A percentile compares a stretch with the other conserved stretches of the same genome.
These are phyloP conservation scores for Autographa pulchrina DNA, from an alignment of 2,888 invertebrate species.

Conservation along the genomic window DNA sequence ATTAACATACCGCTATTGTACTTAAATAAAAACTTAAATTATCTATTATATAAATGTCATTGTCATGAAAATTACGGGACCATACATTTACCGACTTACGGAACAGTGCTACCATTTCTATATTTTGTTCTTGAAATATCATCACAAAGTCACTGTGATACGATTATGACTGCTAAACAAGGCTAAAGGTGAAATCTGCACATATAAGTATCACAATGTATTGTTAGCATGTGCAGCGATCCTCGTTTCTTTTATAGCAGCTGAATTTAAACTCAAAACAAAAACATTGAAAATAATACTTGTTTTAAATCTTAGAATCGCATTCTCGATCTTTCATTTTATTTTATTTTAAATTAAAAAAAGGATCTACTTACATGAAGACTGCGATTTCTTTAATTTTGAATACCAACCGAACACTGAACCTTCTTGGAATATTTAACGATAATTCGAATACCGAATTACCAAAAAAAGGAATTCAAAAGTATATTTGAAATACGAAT, in stretches of 20 bases:
- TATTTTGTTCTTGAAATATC: background rate
- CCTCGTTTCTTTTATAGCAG: slow-evolving; percentile 1
- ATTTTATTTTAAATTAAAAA: slow-evolving; percentile 22
- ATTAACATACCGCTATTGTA: background rate
- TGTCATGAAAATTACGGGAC: background rate
- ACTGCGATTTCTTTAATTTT: slow-evolving; percentile 28
- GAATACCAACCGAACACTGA: slow-evolving; percentile 18
- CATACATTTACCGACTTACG: background rate
- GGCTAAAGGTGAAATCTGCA: slow-evolving; percentile 35
- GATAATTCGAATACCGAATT: slow-evolving; percentile 15
- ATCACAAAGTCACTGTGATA: background rate
- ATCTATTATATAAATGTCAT: background rate
- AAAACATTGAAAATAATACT: background rate
- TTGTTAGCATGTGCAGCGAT: slow-evolving; percentile 2
- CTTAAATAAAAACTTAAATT: background rate
- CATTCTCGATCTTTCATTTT: background rate
- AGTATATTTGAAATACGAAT: slow-evolving; percentile 3
- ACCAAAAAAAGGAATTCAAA: slow-evolving; percentile 5
- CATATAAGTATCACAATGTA: slow-evolving; percentile 9
- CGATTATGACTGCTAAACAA: slow-evolving; percentile 17
- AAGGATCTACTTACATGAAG: background rate
- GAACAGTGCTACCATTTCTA: background rate
- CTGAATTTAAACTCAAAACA: background rate
- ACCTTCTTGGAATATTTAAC: slow-evolving; percentile 26
- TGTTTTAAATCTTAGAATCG: background rate